These are phyloP conservation scores for Crenuchus spilurus DNA, from an alignment of 2,797 vertebrate genomes.

Conservation along the genomic window DNA sequence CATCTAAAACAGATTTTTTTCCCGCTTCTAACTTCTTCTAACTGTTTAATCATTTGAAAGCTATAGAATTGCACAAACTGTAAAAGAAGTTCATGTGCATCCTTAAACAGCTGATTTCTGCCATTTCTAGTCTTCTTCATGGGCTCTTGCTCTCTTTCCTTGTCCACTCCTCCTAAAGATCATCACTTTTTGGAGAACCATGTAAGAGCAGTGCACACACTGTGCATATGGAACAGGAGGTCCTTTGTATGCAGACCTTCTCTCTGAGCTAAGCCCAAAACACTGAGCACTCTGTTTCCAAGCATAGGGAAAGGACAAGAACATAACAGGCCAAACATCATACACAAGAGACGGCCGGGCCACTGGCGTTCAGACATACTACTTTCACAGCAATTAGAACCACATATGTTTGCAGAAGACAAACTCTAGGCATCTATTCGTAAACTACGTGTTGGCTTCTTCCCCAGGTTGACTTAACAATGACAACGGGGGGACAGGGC, in stretches of 20 bases:
- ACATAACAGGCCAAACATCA: conserved; percentile 41
- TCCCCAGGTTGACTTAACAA: conserved; percentile 53
- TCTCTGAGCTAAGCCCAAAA: conserved; percentile 47
- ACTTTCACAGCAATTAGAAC: conserved; percentile 54
- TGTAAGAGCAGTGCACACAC: conserved; percentile 40
- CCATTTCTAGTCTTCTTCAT: conserved; percentile 6
- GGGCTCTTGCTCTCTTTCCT: conserved; percentile 3
- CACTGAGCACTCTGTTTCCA: conserved; percentile 63
- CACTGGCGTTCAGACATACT: conserved; percentile 44
- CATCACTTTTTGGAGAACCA: conserved; percentile 43
- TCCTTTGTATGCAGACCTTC: conserved; percentile 61
- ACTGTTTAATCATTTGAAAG: too few species aligned
- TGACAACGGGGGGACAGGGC: conserved; percentile 46
- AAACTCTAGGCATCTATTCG: conserved; percentile 26
- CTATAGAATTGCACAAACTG: too few species aligned
- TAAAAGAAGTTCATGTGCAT: conserved; percentile 27
- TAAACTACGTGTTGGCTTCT: conserved; percentile 35
- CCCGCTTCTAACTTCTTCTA: too few species aligned
- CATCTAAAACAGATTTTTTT: too few species aligned
- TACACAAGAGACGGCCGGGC: conserved; percentile 39
- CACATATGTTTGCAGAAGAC: conserved; percentile 54
- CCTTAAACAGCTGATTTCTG: conserved; percentile 24
- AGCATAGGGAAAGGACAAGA: conserved; percentile 53
- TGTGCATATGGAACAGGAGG: conserved; percentile 59
- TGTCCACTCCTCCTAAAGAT: conserved; percentile 3